Evolutionary conservation across 2,888 invertebrate genomes (phyloP), one percentile per base, ranked within the genome.

Genomic region (Ophion costatus): DNA sequence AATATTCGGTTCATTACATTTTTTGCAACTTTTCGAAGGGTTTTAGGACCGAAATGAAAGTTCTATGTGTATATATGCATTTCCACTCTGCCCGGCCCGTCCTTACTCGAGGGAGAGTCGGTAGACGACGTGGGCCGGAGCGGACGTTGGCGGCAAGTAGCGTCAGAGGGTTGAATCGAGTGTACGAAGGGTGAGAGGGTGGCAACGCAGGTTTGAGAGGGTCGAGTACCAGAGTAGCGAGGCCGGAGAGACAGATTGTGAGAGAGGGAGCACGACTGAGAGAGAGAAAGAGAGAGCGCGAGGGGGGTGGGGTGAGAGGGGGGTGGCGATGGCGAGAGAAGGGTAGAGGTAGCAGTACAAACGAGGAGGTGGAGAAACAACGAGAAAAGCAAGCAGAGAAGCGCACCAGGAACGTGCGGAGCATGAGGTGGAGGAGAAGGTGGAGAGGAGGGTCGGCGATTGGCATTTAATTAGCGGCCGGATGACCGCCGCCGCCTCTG

Each of bases 401-500:
- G 83, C 80, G 83, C 70, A 80, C 80, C 83, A 86, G 80, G 83
- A 78, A 85, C 85, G 82, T 76, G 88, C 88, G 85, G 88, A 81
- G 74, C 86, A 87, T 80, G 89, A 87, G 89, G 86, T 87, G 76
- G 82, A 83, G 64, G 84, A 87, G 86, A 81, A 75, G 86, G 84
- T 78, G 86, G 86, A 89, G 89, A 89, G 90, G 91, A 90, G 92
- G 93, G 91, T 91, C 89, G 91, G 92, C 93, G 93, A 93, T 93
- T 93, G 93, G 93, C 93, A 93, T 93, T 93, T 93, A 93, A 93
- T 93, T 93, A 93, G 93, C 93, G 93, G 92, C 92, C 91, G 93
- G 93, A 93, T 93, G 93, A 93, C 93, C 93, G 92, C 92, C 90
- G 90, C 93, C 93, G 92, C 93, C 93, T 93, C 93, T 91, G 93